Percentiles rank a stretch among this genome's conserved stretches.
phyloP scores from a whole-genome alignment of 2,797 vertebrate species.

The Centropyge bicolor region DNA sequence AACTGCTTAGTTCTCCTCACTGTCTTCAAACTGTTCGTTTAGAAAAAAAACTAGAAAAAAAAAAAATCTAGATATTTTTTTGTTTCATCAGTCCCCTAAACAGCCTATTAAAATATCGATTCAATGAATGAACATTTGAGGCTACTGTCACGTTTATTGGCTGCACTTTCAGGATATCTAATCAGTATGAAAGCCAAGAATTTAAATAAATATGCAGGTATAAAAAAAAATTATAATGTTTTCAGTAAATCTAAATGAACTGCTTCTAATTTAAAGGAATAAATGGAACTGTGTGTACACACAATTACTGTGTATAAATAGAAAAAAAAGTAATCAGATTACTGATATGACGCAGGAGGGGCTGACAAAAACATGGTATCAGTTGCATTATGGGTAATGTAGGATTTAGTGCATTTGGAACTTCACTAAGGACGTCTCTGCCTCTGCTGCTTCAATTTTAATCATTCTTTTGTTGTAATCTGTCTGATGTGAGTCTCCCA shows the following conservation, averaged over 20 bases:
- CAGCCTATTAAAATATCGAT: background rate
- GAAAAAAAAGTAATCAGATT: too few species aligned
- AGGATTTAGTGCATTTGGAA: background rate
- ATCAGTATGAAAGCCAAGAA: background rate
- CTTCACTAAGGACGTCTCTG: background rate
- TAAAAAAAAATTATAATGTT: background rate
- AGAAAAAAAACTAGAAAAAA: background rate
- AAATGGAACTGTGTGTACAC: too few species aligned
- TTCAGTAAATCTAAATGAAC: background rate
- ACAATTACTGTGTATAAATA: too few species aligned
- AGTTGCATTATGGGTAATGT: constrained; percentile 13
- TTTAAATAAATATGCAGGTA: background rate
- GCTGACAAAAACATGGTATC: background rate
- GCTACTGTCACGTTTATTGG: background rate
- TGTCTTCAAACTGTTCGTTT: background rate
- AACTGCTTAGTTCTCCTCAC: background rate
- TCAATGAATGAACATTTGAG: background rate
- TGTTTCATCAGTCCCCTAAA: background rate
- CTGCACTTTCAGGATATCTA: background rate
- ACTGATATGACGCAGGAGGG: too few species aligned
- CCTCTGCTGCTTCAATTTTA: too few species aligned
- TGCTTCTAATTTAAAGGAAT: background rate
- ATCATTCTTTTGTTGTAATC: background rate
- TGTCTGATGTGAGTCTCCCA: background rate
- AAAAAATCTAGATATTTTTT: background rate